These are phyloP conservation scores for Carassius carassius DNA, from an alignment of 2,113 vertebrate species.

Conservation along the genomic window DNA sequence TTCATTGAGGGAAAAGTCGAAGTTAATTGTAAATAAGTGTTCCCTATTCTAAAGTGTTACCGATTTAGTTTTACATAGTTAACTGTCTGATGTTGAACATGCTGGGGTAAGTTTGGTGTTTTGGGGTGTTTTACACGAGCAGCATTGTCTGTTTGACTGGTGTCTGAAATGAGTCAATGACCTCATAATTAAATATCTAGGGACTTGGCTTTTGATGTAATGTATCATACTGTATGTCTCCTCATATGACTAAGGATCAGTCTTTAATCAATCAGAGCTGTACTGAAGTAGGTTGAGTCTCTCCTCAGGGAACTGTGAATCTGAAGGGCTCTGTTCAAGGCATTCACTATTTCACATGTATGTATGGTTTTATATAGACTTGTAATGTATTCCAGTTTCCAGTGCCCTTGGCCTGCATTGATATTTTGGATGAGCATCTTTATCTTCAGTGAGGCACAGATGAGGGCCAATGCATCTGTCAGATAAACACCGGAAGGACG, in stretches of 20 bases:
- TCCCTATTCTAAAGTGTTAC: too few relatives aligned
- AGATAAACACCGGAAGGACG: too few relatives aligned
- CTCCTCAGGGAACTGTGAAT: neutral
- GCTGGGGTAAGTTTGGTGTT: neutral
- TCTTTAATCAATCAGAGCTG: neutral
- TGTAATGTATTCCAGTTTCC: neutral
- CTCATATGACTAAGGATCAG: neutral
- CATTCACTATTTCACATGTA: neutral
- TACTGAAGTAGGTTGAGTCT: constrained; percentile 7
- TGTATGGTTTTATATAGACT: neutral
- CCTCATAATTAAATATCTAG: too few relatives aligned
- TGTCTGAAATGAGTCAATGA: neutral
- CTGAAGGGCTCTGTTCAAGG: neutral
- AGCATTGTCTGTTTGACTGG: neutral
- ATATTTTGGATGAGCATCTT: constrained; percentile 6
- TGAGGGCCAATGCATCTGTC: neutral
- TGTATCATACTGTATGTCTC: neutral
- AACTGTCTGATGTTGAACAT: too few relatives aligned
- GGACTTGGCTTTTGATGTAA: neutral
- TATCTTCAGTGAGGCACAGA: neutral
- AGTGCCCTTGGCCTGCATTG: neutral
- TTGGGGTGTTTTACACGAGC: neutral
- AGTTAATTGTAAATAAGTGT: too few relatives aligned
- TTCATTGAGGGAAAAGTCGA: too few relatives aligned
- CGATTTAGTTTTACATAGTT: too few relatives aligned